Evolutionary conservation across 2,888 invertebrate species (phyloP), one percentile per base, ranked within the genome.

Genomic region (Lithophane semibrunnea): DNA sequence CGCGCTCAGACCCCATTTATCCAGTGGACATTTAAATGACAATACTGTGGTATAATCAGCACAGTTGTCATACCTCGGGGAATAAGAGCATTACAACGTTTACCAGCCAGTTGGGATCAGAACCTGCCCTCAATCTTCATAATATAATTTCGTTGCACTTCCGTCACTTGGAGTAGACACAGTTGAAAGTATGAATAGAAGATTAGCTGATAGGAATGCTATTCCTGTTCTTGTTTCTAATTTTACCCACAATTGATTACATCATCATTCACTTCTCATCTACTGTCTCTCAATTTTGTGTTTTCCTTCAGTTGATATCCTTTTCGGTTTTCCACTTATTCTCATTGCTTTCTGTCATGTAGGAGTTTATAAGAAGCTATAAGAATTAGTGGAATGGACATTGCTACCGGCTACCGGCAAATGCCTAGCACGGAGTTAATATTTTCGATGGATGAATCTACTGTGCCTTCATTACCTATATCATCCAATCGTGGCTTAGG

Each of bases 11-110:
- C 68, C 69, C 47, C 74, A 83, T 85, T 80, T 77, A 79, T 68
- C 49, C 56, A 58, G 24, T 74, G 63, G 80, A 76, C 72, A 79
- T 82, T 81, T 83, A 82, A 85, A 85, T 85, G 82, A 82, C 83
- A 88, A 78, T 83, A 77, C 71, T 67, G 79, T 78, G 44, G 80
- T 79, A 79, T 77, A 85, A 87, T 87, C 82, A 85, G 77, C 56
- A 69, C 70, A 65, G 84, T 78, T 86, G 89, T 79, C 80, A 64
- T 70, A 68, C 44, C 58, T 24, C 29, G 61, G 13, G 61, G 52
- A 73, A 76, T 81, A 82, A 77, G 77, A 80, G 74, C 82, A 86
- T 83, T 85, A 75, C 68, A 63, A 54, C 47, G 56, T 68, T 44
- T 52, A 76, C 72, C 76, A 73, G 66, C 29, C 18, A 60, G 44